A percentile compares a stretch with the other conserved stretches of the same genome.
These are phyloP conservation scores for Zaprionus lachaisei DNA, from an alignment of 1,140 invertebrate species.

Conservation along the genomic window DNA sequence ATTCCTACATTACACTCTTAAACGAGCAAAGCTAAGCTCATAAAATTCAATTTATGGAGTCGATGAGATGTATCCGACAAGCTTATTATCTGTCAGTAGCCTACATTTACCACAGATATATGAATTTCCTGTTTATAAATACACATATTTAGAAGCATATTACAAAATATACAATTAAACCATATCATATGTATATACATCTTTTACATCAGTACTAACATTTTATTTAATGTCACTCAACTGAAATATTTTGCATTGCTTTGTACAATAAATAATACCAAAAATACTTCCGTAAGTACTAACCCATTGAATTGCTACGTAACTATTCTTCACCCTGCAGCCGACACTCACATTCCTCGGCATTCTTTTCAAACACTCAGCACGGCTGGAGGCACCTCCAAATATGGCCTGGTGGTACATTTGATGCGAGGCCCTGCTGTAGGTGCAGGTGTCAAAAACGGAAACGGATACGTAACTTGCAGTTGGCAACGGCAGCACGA, in stretches of 20 bases:
- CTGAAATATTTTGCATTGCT: background rate
- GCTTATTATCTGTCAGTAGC: too few relatives aligned
- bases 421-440: constrained; percentile 9
- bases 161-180: too few relatives aligned
- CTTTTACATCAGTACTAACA: background rate
- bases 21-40: too few relatives aligned
- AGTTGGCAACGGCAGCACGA: constrained; percentile 32
- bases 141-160: too few relatives aligned
- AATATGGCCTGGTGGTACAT: constrained; percentile 19
- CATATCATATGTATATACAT: background rate
- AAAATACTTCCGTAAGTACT: background rate
- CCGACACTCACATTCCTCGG: background rate
- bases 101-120: too few relatives aligned
- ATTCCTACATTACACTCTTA: background rate
- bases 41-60: too few relatives aligned
- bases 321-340: background rate
- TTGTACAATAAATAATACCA: background rate
- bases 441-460: constrained; percentile 49
- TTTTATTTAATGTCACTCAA: background rate
- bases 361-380: background rate
- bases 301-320: background rate
- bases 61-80: too few relatives aligned
- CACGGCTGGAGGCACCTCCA: background rate
- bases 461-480: constrained; percentile 51
- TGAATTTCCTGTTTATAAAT: too few relatives aligned